These are phyloP conservation scores for Notarius lentiginosus DNA, from an alignment of 2,113 vertebrate species.

Conservation along the genomic window DNA sequence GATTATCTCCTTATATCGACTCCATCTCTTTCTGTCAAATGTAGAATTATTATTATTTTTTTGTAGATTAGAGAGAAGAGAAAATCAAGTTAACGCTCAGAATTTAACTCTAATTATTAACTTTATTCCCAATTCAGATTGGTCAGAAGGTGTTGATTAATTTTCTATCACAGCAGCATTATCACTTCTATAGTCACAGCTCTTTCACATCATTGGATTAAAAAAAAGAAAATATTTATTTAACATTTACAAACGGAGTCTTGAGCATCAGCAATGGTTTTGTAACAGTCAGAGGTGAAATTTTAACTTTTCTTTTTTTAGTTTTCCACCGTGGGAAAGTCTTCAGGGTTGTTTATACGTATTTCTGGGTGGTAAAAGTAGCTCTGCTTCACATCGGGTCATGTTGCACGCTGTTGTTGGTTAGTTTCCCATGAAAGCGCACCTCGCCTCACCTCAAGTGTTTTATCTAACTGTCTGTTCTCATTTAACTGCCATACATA, in stretches of 20 bases:
- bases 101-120: background rate
- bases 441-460: background rate
- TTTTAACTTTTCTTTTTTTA: background rate
- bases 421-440: background rate
- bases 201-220: no score
- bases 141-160: background rate
- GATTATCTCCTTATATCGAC: background rate
- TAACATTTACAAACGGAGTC: background rate
- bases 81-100: background rate
- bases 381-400: background rate
- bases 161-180: background rate
- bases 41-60: background rate
- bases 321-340: background rate
- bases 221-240: background rate
- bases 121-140: background rate
- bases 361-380: background rate
- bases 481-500: background rate
- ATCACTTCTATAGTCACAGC: background rate
- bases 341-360: background rate
- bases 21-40: background rate
- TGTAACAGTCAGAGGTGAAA: background rate
- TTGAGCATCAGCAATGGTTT: background rate
- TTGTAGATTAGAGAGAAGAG: background rate
- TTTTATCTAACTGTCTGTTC: background rate
- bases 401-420: background rate